Base-by-base conservation (phyloP, 2,113 vertebrate species). In the Anguilla rostrata region DNA sequence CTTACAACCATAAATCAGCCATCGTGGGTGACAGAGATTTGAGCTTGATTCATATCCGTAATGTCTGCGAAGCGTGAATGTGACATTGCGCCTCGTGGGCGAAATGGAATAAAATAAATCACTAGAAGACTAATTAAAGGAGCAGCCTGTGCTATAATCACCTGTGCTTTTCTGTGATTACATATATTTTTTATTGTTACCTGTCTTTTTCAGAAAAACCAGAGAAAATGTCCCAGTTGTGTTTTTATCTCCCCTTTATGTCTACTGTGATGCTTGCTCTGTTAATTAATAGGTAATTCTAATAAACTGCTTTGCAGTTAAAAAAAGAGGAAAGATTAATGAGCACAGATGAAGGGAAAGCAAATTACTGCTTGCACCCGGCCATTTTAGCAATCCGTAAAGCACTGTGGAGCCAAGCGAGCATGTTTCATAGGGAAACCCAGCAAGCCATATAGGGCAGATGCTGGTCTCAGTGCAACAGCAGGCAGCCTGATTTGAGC, bases 251-350 rank as follows among this genome's bases (percentile, higher is more conserved):
- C 83, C 81, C 11, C 57, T 78, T 41, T 85, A 43, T 87, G 90
- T 83, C 87, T 85, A 83, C 88, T 20, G 26, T 40, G 26, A 41
- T 29, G 83, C 87, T 89, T 71, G 79, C 90, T 86, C 84, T 88
- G 88, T 87, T 90, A 89, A 91, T 89, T 87, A 86, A 88, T 87
- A 81, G 81, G 88, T 89, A 89, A 89, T 91, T 87, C 82, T 88
- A 88, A 89, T 88, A 86, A 91, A 89, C 89, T 63, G 86, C 75
- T 41, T 91, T 84, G 86, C 80, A 9, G 43, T 85, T 89, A 87
- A 81, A 84, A 87, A 87, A 85, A 79, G 82, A 53, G 86, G 81
- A 49, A 87, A 90, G 87, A 87, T 84, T 91, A 90, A 90, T 89
- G 89, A 89, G 87, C 86, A 85, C 86, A 86, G 81, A 87, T 89